phyloP scores from a whole-genome alignment of 2,888 invertebrate genomes.

The Hypomecis punctinalis region DNA sequence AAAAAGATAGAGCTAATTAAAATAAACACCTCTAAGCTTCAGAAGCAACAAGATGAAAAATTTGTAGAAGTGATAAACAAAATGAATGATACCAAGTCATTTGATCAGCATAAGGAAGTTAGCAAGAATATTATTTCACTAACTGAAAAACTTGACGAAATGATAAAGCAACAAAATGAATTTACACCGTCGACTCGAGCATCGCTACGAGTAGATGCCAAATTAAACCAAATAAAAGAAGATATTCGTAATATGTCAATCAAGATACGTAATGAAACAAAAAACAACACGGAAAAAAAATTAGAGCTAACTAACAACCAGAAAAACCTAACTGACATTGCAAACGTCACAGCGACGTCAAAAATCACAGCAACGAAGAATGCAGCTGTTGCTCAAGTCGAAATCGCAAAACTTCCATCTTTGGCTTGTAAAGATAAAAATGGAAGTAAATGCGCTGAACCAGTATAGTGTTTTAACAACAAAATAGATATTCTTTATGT shows the following conservation, averaged over 20 bases:
- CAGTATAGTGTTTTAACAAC: no score
- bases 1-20: neutral
- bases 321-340: neutral
- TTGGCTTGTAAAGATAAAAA: neutral
- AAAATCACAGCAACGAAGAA: neutral
- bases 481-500: no score
- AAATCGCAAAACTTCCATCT: neutral
- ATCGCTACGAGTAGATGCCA: neutral
- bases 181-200: neutral
- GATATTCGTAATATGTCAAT: neutral
- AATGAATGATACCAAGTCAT: neutral
- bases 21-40: neutral
- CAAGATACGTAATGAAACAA: neutral
- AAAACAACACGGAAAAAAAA: neutral
- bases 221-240: neutral
- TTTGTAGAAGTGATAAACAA: neutral
- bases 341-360: neutral
- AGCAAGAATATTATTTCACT: neutral
- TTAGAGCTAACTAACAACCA: neutral
- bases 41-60: neutral
- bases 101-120: neutral
- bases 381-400: neutral
- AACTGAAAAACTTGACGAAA: neutral
- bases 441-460: no score
- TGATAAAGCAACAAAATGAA: conserved; percentile 4